Evolutionary conservation across 30 jellyfish, hydroid and myxozoan species (phyloP), one percentile per base, ranked within the genome.

Genomic region (Hydractinia echinata): DNA sequence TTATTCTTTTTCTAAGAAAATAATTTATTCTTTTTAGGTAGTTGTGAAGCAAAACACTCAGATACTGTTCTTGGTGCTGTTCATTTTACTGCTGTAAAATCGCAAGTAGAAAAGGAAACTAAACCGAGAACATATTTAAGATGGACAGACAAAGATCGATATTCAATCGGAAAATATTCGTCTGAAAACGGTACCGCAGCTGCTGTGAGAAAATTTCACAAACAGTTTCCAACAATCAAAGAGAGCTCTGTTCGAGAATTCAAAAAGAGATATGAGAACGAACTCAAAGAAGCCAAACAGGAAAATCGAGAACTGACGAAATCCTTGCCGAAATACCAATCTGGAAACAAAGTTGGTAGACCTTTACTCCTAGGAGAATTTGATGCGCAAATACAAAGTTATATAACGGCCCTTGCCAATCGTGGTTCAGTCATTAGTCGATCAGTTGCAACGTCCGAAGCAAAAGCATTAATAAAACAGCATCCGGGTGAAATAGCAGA

Each of bases 391-490:
- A n/a, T 58, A 58, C 68, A 58, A 58, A 58, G 68, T 58, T 58
- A 58, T 58, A 58, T 58, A 58, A 58, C 10, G n/a, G n/a, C 68
- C n/a, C 68, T 58, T 9, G 68, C 68, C n/a, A 58, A 58, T n/a
- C n/a, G 68, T 58, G 68, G 68, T n/a, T 58, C 68, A 58, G 68
- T n/a, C 68, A 58, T 58, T n/a, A 58, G 68, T n/a, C 68, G 68
- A n/a, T 58, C 68, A n/a, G 68, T 58, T n/a, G 68, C 68, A 58
- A n/a, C 68, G 68, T 9, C 10, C 68, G 68, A 10, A 58, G 68
- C 10, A 58, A 58, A 58, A 10, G 68, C 68, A 9, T 58, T 58
- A 9, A 58, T 58, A n/a, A 58, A 58, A 58, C 68, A 58, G 68
- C n/a, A 58, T n/a, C 68, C 68, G 10, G 68, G 68, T 10, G 10